phyloP scores from a whole-genome alignment of 2,888 invertebrate genomes.

The Caenorhabditis zanzibari region DNA sequence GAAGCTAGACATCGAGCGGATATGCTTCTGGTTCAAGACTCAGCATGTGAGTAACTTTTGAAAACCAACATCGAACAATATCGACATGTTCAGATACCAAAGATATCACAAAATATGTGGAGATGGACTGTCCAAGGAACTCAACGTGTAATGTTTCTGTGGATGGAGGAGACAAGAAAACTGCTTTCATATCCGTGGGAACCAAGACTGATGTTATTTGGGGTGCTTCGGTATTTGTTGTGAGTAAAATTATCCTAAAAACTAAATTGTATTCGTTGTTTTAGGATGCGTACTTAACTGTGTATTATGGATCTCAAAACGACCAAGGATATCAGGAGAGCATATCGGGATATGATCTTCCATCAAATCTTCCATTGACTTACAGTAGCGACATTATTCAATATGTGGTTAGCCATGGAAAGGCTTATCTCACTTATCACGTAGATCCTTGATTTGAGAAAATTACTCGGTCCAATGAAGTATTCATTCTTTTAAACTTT shows the following conservation, averaged over 20 bases:
- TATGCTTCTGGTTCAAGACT: conserved; percentile 18
- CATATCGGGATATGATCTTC: background rate
- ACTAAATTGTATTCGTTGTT: background rate
- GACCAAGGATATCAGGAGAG: background rate
- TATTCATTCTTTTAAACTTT: no score
- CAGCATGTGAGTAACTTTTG: conserved; percentile 6
- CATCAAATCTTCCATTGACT: conserved; percentile 19
- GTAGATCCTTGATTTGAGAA: no score
- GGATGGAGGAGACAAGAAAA: conserved; percentile 9
- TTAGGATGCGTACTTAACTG: background rate
- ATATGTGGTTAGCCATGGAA: conserved; percentile 2
- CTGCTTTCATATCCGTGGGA: conserved; percentile 7
- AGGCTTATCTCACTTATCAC: background rate
- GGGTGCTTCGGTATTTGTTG: background rate
- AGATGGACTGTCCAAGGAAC: background rate
- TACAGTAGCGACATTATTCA: background rate
- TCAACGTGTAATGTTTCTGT: conserved; percentile 11
- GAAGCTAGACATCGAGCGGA: conserved; percentile 3
- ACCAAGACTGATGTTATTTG: background rate
- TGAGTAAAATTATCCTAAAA: background rate
- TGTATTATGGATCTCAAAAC: conserved; percentile 8
- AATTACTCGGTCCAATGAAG: no score
- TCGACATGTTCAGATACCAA: conserved; percentile 21
- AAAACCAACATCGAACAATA: background rate
- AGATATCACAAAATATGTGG: conserved; percentile 30